Evolutionary conservation across 2,888 invertebrate genomes (phyloP).

Genomic region (Agriopis marginaria): DNA sequence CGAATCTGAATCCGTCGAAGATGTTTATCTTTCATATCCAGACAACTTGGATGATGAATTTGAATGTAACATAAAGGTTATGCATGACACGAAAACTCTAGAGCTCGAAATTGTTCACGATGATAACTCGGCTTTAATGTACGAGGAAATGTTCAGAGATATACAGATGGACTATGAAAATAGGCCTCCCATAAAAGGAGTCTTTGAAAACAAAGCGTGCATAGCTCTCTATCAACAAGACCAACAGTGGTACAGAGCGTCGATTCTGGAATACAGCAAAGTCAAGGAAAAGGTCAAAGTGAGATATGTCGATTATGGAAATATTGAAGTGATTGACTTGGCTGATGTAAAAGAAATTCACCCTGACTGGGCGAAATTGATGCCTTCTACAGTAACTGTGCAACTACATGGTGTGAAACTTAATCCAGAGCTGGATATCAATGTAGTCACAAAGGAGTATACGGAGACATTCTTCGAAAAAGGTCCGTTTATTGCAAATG

Average conservation of each 20-base stretch:
- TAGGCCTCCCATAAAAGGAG: conserved; percentile 75
- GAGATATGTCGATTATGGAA: conserved; percentile 92
- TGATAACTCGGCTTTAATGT: conserved; percentile 71
- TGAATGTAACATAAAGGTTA: conserved; percentile 65
- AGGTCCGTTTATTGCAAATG: conserved; percentile 67
- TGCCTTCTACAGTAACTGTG: conserved; percentile 83
- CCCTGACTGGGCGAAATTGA: conserved; percentile 79
- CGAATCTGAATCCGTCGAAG: conserved; percentile 48
- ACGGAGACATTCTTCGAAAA: conserved; percentile 64
- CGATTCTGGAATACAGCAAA: conserved; percentile 83
- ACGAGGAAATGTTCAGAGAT: conserved; percentile 78
- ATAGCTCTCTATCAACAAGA: conserved; percentile 88
- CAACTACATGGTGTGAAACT: conserved; percentile 71
- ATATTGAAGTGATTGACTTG: conserved; percentile 82
- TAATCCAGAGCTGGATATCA: conserved; percentile 64
- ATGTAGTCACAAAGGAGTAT: conserved; percentile 63
- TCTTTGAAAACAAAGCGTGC: conserved; percentile 86
- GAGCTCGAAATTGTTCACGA: conserved; percentile 71
- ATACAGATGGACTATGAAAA: conserved; percentile 76
- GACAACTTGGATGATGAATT: conserved; percentile 59
- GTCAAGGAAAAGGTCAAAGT: conserved; percentile 83
- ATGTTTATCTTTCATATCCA: conserved; percentile 57
- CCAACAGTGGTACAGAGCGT: conserved; percentile 90
- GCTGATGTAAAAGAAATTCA: conserved; percentile 80
- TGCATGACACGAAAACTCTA: conserved; percentile 64